phyloP scores from a whole-genome alignment of 2,888 invertebrate genomes.

The Diaprepes abbreviatus region DNA sequence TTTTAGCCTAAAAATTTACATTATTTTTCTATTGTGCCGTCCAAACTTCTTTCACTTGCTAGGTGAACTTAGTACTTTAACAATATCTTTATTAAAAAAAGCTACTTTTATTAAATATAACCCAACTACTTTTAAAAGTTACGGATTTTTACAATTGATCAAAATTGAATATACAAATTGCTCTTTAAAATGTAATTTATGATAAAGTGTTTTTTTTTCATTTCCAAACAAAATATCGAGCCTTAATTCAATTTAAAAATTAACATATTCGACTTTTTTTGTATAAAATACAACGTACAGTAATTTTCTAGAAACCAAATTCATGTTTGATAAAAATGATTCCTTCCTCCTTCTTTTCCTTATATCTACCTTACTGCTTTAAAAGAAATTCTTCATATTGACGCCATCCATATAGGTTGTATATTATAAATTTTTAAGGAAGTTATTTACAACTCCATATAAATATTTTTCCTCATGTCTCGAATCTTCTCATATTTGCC shows the following conservation, averaged over 20 bases:
- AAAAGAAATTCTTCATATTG: neutral
- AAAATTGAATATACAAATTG: too few relatives aligned
- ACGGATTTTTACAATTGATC: neutral
- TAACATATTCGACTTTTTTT: too few relatives aligned
- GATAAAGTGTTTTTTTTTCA: too few relatives aligned
- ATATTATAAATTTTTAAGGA: slow-evolving; percentile 2
- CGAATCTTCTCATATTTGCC: neutral
- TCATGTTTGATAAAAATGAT: too few relatives aligned
- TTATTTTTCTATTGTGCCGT: slow-evolving; percentile 18
- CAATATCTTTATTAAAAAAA: neutral
- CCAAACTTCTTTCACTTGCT: slow-evolving; percentile 22
- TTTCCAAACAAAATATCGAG: too few relatives aligned
- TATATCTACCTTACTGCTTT: neutral
- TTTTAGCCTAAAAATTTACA: neutral
- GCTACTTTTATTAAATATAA: neutral
- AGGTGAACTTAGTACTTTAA: slow-evolving; percentile 23
- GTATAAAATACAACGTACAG: too few relatives aligned
- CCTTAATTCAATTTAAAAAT: too few relatives aligned
- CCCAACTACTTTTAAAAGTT: neutral
- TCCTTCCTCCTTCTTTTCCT: neutral
- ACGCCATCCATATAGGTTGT: neutral
- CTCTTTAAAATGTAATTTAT: too few relatives aligned
- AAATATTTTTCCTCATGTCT: neutral
- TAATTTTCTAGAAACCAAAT: too few relatives aligned
- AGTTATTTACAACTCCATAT: slow-evolving; percentile 3